A percentile compares a stretch with the other conserved stretches of the same genome.
Conservation (phyloP, 2,113 vertebrate species). For the Oophaga pumilio region DNA sequence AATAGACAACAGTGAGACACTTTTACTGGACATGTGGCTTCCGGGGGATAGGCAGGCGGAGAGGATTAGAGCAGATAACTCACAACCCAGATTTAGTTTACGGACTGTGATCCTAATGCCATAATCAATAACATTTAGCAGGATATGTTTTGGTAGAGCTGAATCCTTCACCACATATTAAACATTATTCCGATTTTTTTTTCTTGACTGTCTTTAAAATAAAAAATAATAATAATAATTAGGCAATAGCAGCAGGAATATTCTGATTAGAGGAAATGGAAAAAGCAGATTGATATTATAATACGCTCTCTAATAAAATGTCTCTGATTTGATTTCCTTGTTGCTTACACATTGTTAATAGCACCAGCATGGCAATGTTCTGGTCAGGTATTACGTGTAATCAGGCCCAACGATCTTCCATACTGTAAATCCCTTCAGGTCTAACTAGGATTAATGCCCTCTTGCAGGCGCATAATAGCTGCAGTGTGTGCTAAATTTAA, state of each 20-base stretch:
- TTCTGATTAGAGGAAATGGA: not conserved
- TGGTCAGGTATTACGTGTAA: conserved; percentile 53
- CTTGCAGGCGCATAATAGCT: conserved; percentile 36
- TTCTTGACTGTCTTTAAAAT: not conserved
- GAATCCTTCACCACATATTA: not conserved
- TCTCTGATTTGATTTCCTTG: not conserved
- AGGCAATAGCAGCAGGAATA: not conserved
- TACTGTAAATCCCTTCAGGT: conserved; percentile 39
- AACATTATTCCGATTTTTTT: not conserved
- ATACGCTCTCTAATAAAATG: not conserved
- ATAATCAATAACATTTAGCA: conserved; percentile 58
- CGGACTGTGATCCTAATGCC: conserved; percentile 54
- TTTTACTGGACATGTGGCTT: conserved; percentile 58
- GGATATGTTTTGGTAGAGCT: conserved; percentile 39
- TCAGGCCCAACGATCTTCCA: conserved; percentile 48
- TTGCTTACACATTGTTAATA: conserved; percentile 13
- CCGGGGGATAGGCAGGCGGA: conserved; percentile 39
- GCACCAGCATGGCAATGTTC: not conserved
- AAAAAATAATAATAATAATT: not conserved
- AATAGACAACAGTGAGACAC: conserved; percentile 52
- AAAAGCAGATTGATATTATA: not conserved
- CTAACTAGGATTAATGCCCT: conserved; percentile 19
- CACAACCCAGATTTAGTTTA: conserved; percentile 55
- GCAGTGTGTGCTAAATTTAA: conserved; percentile 29
- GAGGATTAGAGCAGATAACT: conserved; percentile 57